phyloP scores from a whole-genome alignment of 2,888 invertebrate species.

The Papilio gigon region DNA sequence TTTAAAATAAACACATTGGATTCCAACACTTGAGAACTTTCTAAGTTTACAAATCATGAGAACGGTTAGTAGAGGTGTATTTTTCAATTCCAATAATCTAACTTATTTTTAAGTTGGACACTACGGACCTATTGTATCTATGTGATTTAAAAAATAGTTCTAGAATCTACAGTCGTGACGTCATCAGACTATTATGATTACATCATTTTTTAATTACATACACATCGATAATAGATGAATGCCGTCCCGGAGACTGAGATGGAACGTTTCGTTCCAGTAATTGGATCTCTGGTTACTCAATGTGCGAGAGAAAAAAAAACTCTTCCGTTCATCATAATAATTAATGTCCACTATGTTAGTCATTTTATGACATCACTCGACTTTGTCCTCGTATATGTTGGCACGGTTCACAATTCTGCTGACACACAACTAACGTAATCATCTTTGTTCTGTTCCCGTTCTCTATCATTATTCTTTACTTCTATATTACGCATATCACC shows the following conservation, averaged over 20 bases:
- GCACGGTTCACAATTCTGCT: neutral
- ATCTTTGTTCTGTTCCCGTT: too few relatives aligned
- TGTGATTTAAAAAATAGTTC: neutral
- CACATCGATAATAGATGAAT: constrained; percentile 6
- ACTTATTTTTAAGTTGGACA: too few relatives aligned
- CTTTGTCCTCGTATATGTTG: neutral
- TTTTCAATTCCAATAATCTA: too few relatives aligned
- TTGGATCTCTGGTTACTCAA: constrained; percentile 28
- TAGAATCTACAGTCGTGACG: neutral
- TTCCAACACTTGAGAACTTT: too few relatives aligned
- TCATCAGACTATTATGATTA: neutral
- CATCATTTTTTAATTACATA: constrained; percentile 7
- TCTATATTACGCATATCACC: too few relatives aligned
- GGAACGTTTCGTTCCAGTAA: constrained; percentile 12
- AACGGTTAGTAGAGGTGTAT: too few relatives aligned
- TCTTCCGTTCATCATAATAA: constrained; percentile 1
- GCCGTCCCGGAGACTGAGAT: constrained; percentile 10
- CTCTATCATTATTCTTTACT: too few relatives aligned
- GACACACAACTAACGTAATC: too few relatives aligned
- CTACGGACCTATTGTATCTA: too few relatives aligned
- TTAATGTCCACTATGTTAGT: neutral
- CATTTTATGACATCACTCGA: constrained; percentile 1
- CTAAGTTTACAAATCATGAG: neutral
- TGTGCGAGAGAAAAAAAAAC: constrained; percentile 5
- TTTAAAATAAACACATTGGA: neutral